Evolutionary conservation across 2,113 vertebrate genomes (phyloP).

Genomic region (Mobula birostris): DNA sequence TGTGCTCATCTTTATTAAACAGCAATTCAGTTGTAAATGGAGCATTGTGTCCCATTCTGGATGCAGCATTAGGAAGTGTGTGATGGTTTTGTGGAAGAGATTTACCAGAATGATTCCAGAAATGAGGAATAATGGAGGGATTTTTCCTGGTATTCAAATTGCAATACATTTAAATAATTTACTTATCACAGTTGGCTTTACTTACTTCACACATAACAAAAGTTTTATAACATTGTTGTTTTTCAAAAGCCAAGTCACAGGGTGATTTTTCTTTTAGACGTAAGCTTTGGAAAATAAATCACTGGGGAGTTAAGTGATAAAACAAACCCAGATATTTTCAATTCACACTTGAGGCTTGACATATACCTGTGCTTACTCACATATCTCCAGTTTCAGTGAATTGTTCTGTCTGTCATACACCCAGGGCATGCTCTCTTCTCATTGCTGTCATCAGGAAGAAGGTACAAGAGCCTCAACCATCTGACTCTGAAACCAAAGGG

Average conservation of each 20-base stretch:
- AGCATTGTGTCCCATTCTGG: too few relatives aligned
- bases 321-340: not conserved
- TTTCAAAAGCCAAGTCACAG: not conserved
- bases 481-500: too few relatives aligned
- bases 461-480: too few relatives aligned
- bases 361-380: not conserved
- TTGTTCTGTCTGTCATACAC: not conserved
- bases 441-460: too few relatives aligned
- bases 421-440: too few relatives aligned
- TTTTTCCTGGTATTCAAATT: not conserved
- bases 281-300: not conserved
- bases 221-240: not conserved
- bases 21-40: too few relatives aligned
- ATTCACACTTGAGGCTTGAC: not conserved
- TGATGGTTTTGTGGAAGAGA: too few relatives aligned
- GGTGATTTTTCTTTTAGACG: constrained; percentile 21
- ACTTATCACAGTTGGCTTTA: not conserved
- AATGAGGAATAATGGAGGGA: not conserved
- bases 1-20: too few relatives aligned
- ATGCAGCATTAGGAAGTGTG: too few relatives aligned
- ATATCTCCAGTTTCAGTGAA: not conserved
- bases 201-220: not conserved
- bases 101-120: too few relatives aligned
- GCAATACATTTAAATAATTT: not conserved
- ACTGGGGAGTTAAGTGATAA: not conserved